Evolutionary conservation across 2,113 vertebrate species (phyloP), one percentile per base, ranked within the genome.

Genomic region (Pituophis catenifer): DNA sequence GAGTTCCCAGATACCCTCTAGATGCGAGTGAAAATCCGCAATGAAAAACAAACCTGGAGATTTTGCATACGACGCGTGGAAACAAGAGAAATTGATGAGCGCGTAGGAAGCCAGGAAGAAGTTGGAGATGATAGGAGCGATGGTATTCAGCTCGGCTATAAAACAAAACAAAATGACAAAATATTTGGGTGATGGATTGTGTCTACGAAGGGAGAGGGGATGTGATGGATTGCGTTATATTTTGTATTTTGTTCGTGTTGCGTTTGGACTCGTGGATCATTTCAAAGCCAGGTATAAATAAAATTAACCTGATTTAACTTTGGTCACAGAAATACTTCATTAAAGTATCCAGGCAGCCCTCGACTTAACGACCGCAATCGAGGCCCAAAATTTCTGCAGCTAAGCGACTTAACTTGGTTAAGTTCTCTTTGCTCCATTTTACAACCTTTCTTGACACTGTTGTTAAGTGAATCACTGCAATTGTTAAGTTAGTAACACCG

Each of bases 61-160:
- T 97, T 99, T 99, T 96, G 99, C 99, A 0, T 98, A 99, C 5
- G 99, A 99, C 17, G 99, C 99, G 21, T 99, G 99, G 96, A 99
- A 99, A 94, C 99, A 99, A 96, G 99, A 99, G 97, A 99, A 99
- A 95, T 99, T 99, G 97, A 99, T 99, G 96, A 99, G 98, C 3
- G 99, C 99, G 0, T 99, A 99, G 0, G 99, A 99, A 86, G 99
- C 99, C 97, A 99, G 96, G 97, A 99, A 99, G 97, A 99, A 99
- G 98, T 99, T 99, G 89, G 99, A 99, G 97, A 99, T 99, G 97
- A 99, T 99, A 23, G 99, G 99, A 89, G 99, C 99, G 1, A 99
- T 99, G 92, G 97, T 96, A 17, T 99, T 99, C 94, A 99, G 98
- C 91, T 99, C 97, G 92, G 98, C 99, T 99, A 95, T 17, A 96